Evolutionary conservation across 2,888 invertebrate species (phyloP).

Genomic region (Meiosimyza platycephala): DNA sequence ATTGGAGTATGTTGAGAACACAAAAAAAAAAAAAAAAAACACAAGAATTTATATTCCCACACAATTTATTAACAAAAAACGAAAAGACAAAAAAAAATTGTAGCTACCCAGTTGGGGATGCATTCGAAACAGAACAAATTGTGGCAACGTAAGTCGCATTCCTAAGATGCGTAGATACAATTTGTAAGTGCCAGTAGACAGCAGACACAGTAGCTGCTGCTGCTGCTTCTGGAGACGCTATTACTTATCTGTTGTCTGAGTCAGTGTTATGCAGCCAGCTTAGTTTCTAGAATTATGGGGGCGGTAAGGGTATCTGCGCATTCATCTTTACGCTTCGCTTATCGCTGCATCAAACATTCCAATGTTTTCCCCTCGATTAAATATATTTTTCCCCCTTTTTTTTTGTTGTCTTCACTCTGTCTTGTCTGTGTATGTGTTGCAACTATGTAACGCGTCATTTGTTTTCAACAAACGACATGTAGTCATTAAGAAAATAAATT

Average conservation of each 20-base stretch:
- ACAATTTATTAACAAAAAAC: background rate
- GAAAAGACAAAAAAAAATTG: background rate
- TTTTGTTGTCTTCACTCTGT: too few relatives aligned
- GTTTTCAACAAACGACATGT: background rate
- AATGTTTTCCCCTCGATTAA: background rate
- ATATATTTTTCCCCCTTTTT: too few relatives aligned
- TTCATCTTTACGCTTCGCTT: slow-evolving; percentile 7
- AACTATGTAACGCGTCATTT: slow-evolving; percentile 14
- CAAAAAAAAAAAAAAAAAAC: too few relatives aligned
- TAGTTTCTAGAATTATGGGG: too few relatives aligned
- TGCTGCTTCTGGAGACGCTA: background rate
- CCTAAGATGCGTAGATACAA: background rate
- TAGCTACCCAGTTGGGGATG: slow-evolving; percentile 1
- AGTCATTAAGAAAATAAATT: background rate
- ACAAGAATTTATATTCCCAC: background rate
- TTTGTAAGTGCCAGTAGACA: background rate
- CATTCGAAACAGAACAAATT: too few relatives aligned
- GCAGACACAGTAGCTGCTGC: background rate
- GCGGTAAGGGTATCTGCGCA: too few relatives aligned
- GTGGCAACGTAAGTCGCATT: background rate
- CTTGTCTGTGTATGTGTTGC: background rate
- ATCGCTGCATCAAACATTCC: slow-evolving; percentile 6
- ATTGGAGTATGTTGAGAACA: too few relatives aligned
- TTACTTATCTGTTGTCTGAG: background rate
- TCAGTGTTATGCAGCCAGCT: background rate